Base-by-base conservation (phyloP, 2,797 vertebrate species). In the Lutjanus campechanus region DNA sequence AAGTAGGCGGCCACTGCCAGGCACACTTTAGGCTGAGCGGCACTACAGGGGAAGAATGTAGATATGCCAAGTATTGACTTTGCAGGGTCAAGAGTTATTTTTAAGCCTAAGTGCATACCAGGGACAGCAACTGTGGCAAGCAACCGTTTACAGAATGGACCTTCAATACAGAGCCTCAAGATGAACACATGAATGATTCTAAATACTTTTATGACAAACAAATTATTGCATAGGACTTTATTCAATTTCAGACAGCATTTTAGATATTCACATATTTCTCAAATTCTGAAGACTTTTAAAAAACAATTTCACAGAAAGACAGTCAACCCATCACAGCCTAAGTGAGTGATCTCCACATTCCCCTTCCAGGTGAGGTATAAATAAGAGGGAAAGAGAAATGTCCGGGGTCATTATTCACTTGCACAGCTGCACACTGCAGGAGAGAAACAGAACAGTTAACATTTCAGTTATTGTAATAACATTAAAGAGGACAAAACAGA, bases 211-310 rank as follows among this genome's bases (percentile, higher is more conserved):
- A 5, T 12, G 2, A 7, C 29, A 0, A 17, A 13, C 6, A 0
- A 15, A 12, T 54, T 88, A 79, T 95, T 96, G 95, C 95, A 96
- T 95, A 95, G 93, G 73, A 89, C 79, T 79, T 95, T 95, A 95
- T 95, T 95, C 36, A 86, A 83, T 73, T 80, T 81, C 66, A 90
- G 11, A 86, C 76, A 80, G 40, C 25, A 61, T 55, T 85, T 87
- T 59, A 91, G 46, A 80, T 66, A 86, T 61, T 85, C 63, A 84
- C 67, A 90, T 50, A 66, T 69, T 74, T 74, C 13, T 84, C 63
- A 85, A 82, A 85, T 73, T 85, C 50, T 64, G 78, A 46, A 89
- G 8, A 81, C 49, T 65, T 65, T 83, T 46, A 82, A 88, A 85
- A 84, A 86, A 58, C 0, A 29, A 36, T 36, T 36, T 36, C 29